A percentile compares a stretch with the other conserved stretches of the same genome.
These are phyloP conservation scores for Digitonthophagus gazella DNA, from an alignment of 2,888 invertebrate genomes.

Conservation along the genomic window DNA sequence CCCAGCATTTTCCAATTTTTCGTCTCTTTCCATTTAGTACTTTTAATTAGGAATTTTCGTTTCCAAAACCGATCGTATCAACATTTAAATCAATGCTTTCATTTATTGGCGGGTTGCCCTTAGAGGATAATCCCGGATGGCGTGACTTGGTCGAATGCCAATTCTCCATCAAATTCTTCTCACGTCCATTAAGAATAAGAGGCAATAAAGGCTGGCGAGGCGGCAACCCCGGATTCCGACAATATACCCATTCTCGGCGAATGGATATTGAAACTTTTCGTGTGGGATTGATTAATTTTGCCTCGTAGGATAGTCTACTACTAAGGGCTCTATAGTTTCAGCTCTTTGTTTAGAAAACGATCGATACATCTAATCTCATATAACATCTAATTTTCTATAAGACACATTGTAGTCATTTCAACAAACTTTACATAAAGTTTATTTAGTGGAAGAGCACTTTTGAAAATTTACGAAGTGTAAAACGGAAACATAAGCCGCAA, in stretches of 20 bases:
- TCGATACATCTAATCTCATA: no score
- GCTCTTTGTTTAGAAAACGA: background rate
- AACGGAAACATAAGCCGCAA: background rate
- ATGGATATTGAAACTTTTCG: slow-evolving; percentile 5
- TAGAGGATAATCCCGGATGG: slow-evolving; percentile 8
- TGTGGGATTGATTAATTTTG: background rate
- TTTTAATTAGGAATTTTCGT: background rate
- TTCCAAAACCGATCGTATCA: background rate
- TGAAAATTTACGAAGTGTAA: background rate
- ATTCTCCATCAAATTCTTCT: slow-evolving; percentile 17
- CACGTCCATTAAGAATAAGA: slow-evolving; percentile 15
- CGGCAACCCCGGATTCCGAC: slow-evolving; percentile 5
- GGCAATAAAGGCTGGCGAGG: slow-evolving; percentile 13
- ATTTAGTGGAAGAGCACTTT: background rate
- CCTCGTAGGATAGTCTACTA: background rate
- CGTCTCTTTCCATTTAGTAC: background rate
- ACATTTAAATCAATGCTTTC: slow-evolving; percentile 8
- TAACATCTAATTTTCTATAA: background rate
- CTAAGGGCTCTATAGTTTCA: background rate
- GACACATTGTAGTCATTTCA: no score
- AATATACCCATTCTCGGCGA: slow-evolving; percentile 11
- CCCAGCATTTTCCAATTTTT: background rate
- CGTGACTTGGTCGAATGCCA: slow-evolving; percentile 16
- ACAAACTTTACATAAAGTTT: no score
- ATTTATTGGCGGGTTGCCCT: background rate